Evolutionary conservation across 2,797 vertebrate genomes (phyloP), one percentile per base, ranked within the genome.

Genomic region (Spheniscus humboldti): DNA sequence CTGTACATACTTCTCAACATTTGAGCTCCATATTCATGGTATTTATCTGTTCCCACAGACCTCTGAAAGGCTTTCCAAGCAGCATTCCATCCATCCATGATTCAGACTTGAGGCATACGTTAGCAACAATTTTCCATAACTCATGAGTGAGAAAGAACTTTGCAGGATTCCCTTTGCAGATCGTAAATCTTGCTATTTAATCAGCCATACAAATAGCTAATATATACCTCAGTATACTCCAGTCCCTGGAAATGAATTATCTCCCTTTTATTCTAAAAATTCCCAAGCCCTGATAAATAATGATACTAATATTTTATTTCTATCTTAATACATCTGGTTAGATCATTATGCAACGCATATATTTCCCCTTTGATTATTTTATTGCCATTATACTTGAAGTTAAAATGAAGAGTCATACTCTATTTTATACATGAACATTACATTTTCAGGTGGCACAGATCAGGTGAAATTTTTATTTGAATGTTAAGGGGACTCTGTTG

Each of bases 301-400:
- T 55, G 6, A 67, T 53, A 64, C 73, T 88, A 92, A 78, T 69
- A 91, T 86, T 91, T 86, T 62, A 92, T 60, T 84, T n/a, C 35
- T 74, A 63, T 92, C 95, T 93, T 84, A 94, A 86, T 67, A 78
- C 27, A 81, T 59, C 41, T 94, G 79, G 86, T 88, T 84, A 90
- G 47, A 66, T 77, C 57, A 66, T 88, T 82, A 88, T 67, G 39
- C 56, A 76, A 41, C 37, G 52, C 55, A 92, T 71, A 37, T 59
- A 88, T 53, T 86, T 91, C 69, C 47, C 64, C 62, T 81, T 88
- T 71, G 52, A 73, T 85, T 95, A 79, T 84, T 94, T 96, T 88
- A 94, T 66, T 81, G 84, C 87, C 53, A 77, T 69, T 68, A 86
- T 24, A 91, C 41, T 60, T 53, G 1, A 92, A 90, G 64, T 78